phyloP scores from a whole-genome alignment of 1,140 invertebrate genomes.

The Drosophila nebulosa region DNA sequence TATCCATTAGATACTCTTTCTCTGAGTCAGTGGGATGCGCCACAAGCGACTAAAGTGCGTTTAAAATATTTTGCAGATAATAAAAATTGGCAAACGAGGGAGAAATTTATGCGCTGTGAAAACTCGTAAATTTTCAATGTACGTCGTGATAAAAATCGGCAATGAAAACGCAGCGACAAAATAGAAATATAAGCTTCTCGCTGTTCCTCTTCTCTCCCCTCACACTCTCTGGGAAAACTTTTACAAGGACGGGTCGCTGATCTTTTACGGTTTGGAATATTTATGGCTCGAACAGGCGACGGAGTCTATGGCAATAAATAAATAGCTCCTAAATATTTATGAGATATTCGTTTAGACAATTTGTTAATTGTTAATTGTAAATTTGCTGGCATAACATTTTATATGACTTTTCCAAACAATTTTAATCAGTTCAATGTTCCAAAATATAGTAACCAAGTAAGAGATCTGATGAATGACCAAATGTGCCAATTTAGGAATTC shows the following conservation, averaged over 20 bases:
- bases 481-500: background rate
- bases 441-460: background rate
- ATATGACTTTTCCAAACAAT: background rate
- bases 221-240: constrained; percentile 10
- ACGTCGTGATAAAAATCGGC: constrained; percentile 51
- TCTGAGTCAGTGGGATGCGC: constrained; percentile 21
- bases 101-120: constrained; percentile 51
- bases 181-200: constrained; percentile 34
- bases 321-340: constrained; percentile 31
- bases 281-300: background rate
- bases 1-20: constrained; percentile 34
- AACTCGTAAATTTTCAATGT: constrained; percentile 65
- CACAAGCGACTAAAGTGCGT: constrained; percentile 16
- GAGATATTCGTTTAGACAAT: constrained; percentile 6
- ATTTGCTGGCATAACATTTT: background rate
- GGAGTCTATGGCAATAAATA: constrained; percentile 9
- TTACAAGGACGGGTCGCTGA: constrained; percentile 19
- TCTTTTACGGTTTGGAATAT: constrained; percentile 5
- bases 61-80: constrained; percentile 64
- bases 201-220: background rate
- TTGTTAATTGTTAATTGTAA: constrained; percentile 28
- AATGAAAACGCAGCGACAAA: constrained; percentile 34
- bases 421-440: background rate
- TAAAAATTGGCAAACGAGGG: constrained; percentile 53
- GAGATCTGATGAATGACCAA: background rate